phyloP scores from a whole-genome alignment of 2,113 vertebrate species.

The Pseudopodoces humilis region DNA sequence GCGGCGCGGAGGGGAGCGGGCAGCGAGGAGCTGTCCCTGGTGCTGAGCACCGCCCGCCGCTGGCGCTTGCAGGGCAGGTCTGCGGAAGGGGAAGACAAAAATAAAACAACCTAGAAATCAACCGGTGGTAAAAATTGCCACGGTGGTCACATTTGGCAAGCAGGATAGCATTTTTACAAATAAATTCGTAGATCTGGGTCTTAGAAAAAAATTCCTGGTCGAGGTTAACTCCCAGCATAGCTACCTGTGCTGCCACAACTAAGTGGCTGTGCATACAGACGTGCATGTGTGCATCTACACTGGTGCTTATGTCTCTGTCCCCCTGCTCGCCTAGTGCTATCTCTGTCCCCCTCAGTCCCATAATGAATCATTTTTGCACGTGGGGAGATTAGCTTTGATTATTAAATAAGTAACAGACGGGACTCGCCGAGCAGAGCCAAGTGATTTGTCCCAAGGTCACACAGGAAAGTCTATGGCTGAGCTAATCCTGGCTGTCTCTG shows the following conservation, averaged over 20 bases:
- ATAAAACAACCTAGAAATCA: not conserved
- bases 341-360: not conserved
- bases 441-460: slow-evolving; percentile 65
- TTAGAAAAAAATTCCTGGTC: not conserved
- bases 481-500: not conserved
- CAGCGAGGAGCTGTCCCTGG: slow-evolving; percentile 61
- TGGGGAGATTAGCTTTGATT: not conserved
- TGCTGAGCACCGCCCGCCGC: slow-evolving; percentile 37
- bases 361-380: not conserved
- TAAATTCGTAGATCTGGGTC: not conserved
- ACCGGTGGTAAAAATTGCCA: not conserved
- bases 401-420: slow-evolving; percentile 16
- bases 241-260: not conserved
- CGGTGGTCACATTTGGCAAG: not conserved
- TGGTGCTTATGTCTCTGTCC: not conserved
- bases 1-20: not conserved
- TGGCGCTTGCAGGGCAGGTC: not conserved
- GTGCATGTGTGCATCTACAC: not conserved
- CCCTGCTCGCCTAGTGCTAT: not conserved
- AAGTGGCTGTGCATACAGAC: not conserved
- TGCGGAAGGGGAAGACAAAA: not conserved
- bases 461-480: slow-evolving; percentile 9
- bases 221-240: not conserved
- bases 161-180: not conserved
- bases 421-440: not conserved